Evolutionary conservation across 53 echinoderm and acorn worm species (phyloP).

Genomic region (Glandiceps talaboti): DNA sequence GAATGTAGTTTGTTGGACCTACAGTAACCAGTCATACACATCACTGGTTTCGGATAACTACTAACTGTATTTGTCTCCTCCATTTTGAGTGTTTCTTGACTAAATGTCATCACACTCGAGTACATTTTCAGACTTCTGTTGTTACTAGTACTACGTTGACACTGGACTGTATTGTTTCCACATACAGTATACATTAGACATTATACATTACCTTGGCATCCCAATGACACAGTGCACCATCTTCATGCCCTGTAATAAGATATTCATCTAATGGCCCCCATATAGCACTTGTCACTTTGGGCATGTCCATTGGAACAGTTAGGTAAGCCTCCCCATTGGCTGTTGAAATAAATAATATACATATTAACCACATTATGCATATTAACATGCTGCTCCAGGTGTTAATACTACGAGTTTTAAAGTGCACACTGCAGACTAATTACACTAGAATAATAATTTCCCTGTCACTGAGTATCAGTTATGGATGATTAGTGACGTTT

Average conservation of each 20-base stretch:
- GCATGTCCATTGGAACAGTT: slow-evolving; percentile 33
- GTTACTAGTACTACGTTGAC: background rate
- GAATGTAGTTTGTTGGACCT: no score
- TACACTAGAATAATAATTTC: no score
- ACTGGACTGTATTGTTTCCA: background rate
- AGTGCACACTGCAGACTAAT: no score
- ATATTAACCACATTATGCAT: no score
- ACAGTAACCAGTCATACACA: no score
- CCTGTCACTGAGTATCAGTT: no score
- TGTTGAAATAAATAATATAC: no score
- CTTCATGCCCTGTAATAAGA: slow-evolving; percentile 74
- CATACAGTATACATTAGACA: background rate
- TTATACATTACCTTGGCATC: slow-evolving; percentile 53
- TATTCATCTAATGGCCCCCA: slow-evolving; percentile 48
- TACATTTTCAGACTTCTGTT: slow-evolving; percentile 13
- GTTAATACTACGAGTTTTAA: no score
- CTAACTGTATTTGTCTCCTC: slow-evolving; percentile 72
- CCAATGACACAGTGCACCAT: slow-evolving; percentile 49
- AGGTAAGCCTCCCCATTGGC: slow-evolving; percentile 55
- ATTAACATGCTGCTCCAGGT: no score
- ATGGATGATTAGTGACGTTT: no score
- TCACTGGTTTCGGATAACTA: no score
- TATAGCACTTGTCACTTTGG: slow-evolving; percentile 72
- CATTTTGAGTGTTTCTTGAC: slow-evolving; percentile 30
- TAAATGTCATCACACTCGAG: slow-evolving; percentile 24